Percentiles rank a stretch among this genome's conserved stretches.
Conservation (phyloP, 2,797 vertebrate species). For the Menidia menidia region DNA sequence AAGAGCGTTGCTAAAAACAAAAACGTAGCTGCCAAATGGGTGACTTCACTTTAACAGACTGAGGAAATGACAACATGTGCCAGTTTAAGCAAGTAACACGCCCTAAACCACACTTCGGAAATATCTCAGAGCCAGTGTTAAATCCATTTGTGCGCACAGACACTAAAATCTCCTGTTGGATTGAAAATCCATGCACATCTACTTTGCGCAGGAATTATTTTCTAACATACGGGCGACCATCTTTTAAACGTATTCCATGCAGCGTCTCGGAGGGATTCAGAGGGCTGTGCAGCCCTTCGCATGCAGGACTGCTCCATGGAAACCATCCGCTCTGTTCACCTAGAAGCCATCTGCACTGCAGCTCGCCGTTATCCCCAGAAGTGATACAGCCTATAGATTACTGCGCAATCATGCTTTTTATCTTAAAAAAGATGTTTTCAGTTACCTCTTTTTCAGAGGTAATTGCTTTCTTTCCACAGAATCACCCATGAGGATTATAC, state of each 20-base stretch:
- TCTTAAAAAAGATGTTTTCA: background rate
- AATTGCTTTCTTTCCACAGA: slow-evolving; percentile 24
- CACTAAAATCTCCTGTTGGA: slow-evolving; percentile 12
- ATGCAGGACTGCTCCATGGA: slow-evolving; percentile 80
- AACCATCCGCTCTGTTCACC: slow-evolving; percentile 73
- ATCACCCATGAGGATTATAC: slow-evolving; percentile 12
- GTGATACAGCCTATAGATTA: background rate
- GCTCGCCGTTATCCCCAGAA: slow-evolving; percentile 24
- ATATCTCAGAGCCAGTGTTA: slow-evolving; percentile 25
- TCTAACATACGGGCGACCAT: slow-evolving; percentile 44
- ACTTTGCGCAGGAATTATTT: slow-evolving; percentile 22
- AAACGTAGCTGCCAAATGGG: slow-evolving; percentile 40
- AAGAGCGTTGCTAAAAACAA: slow-evolving; percentile 9
- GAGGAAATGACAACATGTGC: slow-evolving; percentile 53
- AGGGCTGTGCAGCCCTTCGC: slow-evolving; percentile 75
- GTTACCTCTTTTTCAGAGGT: background rate
- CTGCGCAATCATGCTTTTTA: background rate
- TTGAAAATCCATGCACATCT: slow-evolving; percentile 28
- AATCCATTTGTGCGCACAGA: slow-evolving; percentile 20
- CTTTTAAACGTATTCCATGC: slow-evolving; percentile 46
- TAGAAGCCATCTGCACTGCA: slow-evolving; percentile 50
- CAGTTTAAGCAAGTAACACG: slow-evolving; percentile 63
- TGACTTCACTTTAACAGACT: slow-evolving; percentile 57
- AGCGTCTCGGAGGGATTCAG: slow-evolving; percentile 74
- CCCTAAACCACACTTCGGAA: slow-evolving; percentile 69